Conservation (phyloP, 2,113 vertebrate species). For the Triplophysa dalaica region DNA sequence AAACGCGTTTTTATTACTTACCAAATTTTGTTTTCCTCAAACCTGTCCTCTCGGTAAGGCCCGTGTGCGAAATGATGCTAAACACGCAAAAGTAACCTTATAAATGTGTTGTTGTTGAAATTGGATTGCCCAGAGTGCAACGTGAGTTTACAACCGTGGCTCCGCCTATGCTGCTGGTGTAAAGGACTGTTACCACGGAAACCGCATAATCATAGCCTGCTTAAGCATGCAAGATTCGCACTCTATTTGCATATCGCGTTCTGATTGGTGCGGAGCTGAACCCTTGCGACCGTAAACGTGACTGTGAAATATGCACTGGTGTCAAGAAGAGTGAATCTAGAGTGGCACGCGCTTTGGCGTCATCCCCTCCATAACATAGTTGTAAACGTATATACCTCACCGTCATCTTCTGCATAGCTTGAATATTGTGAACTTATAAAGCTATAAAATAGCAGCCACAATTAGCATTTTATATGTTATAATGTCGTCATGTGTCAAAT, state of each 20-base stretch:
- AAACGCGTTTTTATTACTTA: not conserved
- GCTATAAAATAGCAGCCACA: too few species aligned
- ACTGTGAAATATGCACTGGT: slow-evolving; percentile 30
- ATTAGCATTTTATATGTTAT: too few species aligned
- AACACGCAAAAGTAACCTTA: not conserved
- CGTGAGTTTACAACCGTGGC: slow-evolving; percentile 39
- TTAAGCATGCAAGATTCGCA: slow-evolving; percentile 34
- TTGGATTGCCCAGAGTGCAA: not conserved
- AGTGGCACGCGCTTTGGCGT: slow-evolving; percentile 1
- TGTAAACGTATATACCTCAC: too few species aligned
- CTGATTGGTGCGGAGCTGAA: slow-evolving; percentile 42
- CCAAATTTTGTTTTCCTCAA: not conserved
- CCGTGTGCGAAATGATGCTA: not conserved
- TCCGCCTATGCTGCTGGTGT: slow-evolving; percentile 26
- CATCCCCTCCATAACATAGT: not conserved
- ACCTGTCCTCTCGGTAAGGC: not conserved
- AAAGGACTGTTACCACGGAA: slow-evolving; percentile 46
- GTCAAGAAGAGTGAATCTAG: not conserved
- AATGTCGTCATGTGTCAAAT: too few species aligned
- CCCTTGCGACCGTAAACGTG: slow-evolving; percentile 54
- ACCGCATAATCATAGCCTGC: slow-evolving; percentile 37
- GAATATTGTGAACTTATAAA: too few species aligned
- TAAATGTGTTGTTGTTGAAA: slow-evolving; percentile 11
- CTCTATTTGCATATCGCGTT: slow-evolving; percentile 11
- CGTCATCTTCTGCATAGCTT: too few species aligned